Evolutionary conservation across 1,140 invertebrate species (phyloP).

Genomic region (Nixonia krombeini): DNA sequence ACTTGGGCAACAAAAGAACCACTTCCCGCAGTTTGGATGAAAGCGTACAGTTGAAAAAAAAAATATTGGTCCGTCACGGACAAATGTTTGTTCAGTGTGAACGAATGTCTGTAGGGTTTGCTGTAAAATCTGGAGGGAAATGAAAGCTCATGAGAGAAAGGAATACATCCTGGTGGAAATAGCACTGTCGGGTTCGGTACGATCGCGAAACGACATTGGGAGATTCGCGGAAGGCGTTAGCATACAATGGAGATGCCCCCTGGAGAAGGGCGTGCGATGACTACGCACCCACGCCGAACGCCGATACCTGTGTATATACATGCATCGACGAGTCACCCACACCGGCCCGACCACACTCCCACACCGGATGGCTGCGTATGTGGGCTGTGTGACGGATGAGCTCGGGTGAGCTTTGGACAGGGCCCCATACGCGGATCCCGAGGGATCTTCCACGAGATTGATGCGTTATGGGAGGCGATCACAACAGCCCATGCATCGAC

Average conservation of each 20-base stretch:
- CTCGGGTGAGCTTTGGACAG: conserved; percentile 43
- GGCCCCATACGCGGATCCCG: conserved; percentile 25
- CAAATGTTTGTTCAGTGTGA: not conserved
- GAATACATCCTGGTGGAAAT: not conserved
- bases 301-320: not conserved
- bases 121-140: not conserved
- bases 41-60: not conserved
- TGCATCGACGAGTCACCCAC: not conserved
- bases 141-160: conserved; percentile 4
- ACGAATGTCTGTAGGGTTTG: conserved; percentile 2
- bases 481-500: conserved; percentile 55
- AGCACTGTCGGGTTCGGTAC: not conserved
- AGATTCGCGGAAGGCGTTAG: conserved; percentile 6
- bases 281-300: too few species aligned
- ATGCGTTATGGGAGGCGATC: conserved; percentile 57
- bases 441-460: conserved; percentile 47
- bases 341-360: not conserved
- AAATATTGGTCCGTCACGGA: not conserved
- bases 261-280: too few species aligned
- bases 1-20: too few species aligned
- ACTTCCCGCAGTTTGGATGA: not conserved
- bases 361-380: not conserved
- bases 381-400: conserved; percentile 51
- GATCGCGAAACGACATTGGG: conserved; percentile 1
- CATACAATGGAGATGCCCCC: conserved; percentile 5